Base-by-base conservation (phyloP, 1,140 invertebrate species). In the Heliothis subflexa region DNA sequence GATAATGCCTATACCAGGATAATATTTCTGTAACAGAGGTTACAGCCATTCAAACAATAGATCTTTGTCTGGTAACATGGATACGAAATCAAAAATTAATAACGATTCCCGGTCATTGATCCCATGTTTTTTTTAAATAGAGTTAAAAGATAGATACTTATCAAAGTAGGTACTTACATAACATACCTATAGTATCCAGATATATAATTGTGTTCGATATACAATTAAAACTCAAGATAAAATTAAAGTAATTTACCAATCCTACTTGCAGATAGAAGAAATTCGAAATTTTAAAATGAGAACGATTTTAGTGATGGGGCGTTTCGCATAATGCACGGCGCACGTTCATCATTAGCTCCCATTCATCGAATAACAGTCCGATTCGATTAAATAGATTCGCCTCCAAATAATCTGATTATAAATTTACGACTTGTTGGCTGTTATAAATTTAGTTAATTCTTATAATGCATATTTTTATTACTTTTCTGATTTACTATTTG, bases 401-500 rank as follows among this genome's bases (percentile, higher is more conserved):
- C 80, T 77, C 72, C 84, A 86, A 88, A 88, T 88, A 88, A 89
- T 86, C 86, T 81, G 83, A 90, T 91, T 91, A 89, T 84, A 88
- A 86, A 90, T 86, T 90, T 88, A 88, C 84, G 88, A 89, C 75
- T 86, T 92, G 89, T 92, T 92, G 89, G 75, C 81, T 81, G 88
- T 91, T 89, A 86, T 92, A 92, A 91, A 92, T 92, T 91, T 83
- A 59, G 66, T 78, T 81, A 68, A 86, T 87, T 89, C 84, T 79
- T 81, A 66, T 62, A 81, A 81, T 78, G 80, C 78, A 84, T 83
- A 84, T 81, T 86, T 81, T 75, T 33, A 59, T 74, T 59, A 40
- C 16, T 16, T 59, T 47, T 61, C 68, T 85, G 83, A 92, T 89
- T 90, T 90, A 91, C 84, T 78, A 83, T 89, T 89, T 91, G 86